Percentiles rank a stretch among this genome's conserved stretches.
Evolutionary conservation across 2,113 vertebrate species (phyloP).

Genomic region (Canis aureus): DNA sequence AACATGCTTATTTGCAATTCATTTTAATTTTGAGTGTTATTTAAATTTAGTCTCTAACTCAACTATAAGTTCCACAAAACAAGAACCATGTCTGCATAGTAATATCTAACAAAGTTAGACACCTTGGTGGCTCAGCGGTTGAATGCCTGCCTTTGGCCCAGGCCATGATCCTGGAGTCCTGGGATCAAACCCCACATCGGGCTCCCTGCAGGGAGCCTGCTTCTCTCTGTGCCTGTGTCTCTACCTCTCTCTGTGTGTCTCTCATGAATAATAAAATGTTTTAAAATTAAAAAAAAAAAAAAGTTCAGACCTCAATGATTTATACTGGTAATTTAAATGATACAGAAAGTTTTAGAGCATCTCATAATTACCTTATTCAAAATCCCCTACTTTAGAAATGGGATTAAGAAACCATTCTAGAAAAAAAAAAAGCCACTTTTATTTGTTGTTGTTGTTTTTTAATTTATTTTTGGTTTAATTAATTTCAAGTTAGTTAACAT

Average conservation of each 20-base stretch:
- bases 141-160: too few species aligned
- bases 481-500: neutral
- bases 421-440: neutral
- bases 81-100: slow-evolving; percentile 6
- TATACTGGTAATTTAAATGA: slow-evolving; percentile 39
- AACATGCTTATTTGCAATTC: slow-evolving; percentile 24
- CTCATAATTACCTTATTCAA: slow-evolving; percentile 45
- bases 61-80: neutral
- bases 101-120: slow-evolving; percentile 5
- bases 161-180: too few species aligned
- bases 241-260: too few species aligned
- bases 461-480: neutral
- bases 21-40: slow-evolving; percentile 4
- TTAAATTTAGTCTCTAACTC: slow-evolving; percentile 42
- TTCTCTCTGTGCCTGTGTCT: too few species aligned
- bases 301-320: neutral
- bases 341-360: slow-evolving; percentile 10
- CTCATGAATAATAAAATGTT: too few species aligned
- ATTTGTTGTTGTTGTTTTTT: neutral
- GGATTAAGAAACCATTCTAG: neutral
- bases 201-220: too few species aligned
- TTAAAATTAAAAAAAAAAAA: too few species aligned
- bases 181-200: too few species aligned
- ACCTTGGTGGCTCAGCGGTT: too few species aligned
- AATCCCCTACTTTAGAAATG: slow-evolving; percentile 61